A percentile compares a stretch with the other conserved stretches of the same genome.
Evolutionary conservation across 1,140 invertebrate species (phyloP).

Genomic region (Cardiocondyla obscurior): DNA sequence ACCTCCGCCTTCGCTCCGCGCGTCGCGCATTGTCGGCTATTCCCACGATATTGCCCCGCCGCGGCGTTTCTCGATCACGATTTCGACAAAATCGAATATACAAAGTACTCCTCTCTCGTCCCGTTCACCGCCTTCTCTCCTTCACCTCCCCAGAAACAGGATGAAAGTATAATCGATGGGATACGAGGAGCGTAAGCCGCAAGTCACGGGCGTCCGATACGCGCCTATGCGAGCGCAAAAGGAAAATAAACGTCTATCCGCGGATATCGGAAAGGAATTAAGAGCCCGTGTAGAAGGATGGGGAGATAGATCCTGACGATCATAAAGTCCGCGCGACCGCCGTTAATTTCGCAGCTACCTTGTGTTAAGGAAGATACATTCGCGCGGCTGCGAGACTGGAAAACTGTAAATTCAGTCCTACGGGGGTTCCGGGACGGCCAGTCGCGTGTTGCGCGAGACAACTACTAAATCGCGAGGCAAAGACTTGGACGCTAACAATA

Average conservation of each 20-base stretch:
- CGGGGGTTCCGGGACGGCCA: conserved; percentile 21
- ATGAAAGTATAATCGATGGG: conserved; percentile 56
- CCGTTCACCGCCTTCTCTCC: not conserved
- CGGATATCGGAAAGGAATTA: conserved; percentile 57
- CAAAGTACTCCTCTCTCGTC: not conserved
- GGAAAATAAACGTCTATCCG: conserved; percentile 40
- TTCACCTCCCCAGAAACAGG: not conserved
- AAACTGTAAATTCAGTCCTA: conserved; percentile 34
- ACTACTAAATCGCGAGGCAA: conserved; percentile 30
- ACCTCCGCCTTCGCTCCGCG: conserved; percentile 49
- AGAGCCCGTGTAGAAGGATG: conserved; percentile 1
- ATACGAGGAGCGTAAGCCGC: conserved; percentile 44
- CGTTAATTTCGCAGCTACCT: conserved; percentile 51
- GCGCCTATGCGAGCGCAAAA: conserved; percentile 13
- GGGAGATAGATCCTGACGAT: not conserved
- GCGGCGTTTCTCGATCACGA: not conserved
- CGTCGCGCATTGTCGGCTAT: conserved; percentile 63
- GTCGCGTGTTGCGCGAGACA: conserved; percentile 26
- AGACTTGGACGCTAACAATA: conserved; percentile 29
- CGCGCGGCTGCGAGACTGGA: not conserved
- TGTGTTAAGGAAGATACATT: conserved; percentile 45
- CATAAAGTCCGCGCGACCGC: conserved; percentile 33
- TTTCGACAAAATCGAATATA: conserved; percentile 45
- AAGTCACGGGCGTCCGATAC: conserved; percentile 38
- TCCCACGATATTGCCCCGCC: conserved; percentile 56